phyloP scores from a whole-genome alignment of 2,888 invertebrate species.

The Diadegma fenestrale region DNA sequence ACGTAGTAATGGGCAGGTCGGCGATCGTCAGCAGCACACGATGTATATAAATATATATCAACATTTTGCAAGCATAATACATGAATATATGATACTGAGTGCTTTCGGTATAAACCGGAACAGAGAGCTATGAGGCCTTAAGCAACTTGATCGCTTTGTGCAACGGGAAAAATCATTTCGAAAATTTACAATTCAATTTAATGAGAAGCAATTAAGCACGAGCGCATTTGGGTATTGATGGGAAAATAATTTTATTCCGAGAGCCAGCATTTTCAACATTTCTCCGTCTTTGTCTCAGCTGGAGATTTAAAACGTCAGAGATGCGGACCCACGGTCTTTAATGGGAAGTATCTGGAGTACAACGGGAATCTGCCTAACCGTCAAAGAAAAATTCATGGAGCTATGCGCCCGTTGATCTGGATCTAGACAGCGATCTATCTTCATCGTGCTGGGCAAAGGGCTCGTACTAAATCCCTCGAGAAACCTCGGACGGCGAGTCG shows the following conservation, averaged over 20 bases:
- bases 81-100: conserved; percentile 9
- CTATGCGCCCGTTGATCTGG: conserved; percentile 27
- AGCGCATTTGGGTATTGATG: not conserved
- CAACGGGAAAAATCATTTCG: not conserved
- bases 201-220: not conserved
- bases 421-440: conserved; percentile 59
- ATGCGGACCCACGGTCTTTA: conserved; percentile 16
- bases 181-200: not conserved
- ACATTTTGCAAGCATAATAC: not conserved
- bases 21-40: conserved; percentile 47
- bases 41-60: conserved; percentile 14
- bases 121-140: not conserved
- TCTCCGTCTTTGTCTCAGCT: conserved; percentile 1
- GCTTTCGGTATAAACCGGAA: conserved; percentile 4
- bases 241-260: not conserved
- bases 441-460: conserved; percentile 45
- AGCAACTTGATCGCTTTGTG: not conserved
- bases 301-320: conserved; percentile 20
- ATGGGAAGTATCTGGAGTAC: not conserved
- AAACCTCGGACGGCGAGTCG: not conserved
- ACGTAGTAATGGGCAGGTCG: conserved; percentile 76
- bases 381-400: conserved; percentile 47
- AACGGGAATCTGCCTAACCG: conserved; percentile 24
- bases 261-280: not conserved
- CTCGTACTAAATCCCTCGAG: not conserved